phyloP scores from a whole-genome alignment of 2,797 vertebrate species.

The Thaleichthys pacificus region DNA sequence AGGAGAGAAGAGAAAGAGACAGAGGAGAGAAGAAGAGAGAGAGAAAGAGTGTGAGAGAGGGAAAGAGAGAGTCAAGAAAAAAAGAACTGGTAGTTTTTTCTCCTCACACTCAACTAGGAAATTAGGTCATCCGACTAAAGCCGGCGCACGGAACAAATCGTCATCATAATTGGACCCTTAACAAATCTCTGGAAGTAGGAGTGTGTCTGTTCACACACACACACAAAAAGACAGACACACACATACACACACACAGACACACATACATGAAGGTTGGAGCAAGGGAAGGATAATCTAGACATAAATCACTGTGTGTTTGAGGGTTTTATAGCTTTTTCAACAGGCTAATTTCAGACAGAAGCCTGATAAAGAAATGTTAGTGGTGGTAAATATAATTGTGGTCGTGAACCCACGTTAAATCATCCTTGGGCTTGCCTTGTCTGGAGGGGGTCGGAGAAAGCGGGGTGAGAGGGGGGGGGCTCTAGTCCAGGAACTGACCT shows the following conservation, averaged over 20 bases:
- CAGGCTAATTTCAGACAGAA: slow-evolving; percentile 67
- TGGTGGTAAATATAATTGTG: slow-evolving; percentile 74
- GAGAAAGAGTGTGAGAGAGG: slow-evolving; percentile 7
- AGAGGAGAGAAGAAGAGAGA: neutral
- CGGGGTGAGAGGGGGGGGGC: slow-evolving; percentile 13
- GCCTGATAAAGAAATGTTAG: slow-evolving; percentile 61
- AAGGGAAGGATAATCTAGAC: neutral
- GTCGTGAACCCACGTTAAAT: slow-evolving; percentile 65
- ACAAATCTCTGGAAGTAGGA: slow-evolving; percentile 65
- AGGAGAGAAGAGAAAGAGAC: slow-evolving; percentile 28
- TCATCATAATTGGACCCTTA: slow-evolving; percentile 75
- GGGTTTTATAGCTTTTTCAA: slow-evolving; percentile 67
- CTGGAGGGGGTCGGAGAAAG: slow-evolving; percentile 40
- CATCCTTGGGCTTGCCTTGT: slow-evolving; percentile 41
- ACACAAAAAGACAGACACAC: slow-evolving; percentile 25
- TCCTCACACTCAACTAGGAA: slow-evolving; percentile 59
- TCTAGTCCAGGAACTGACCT: slow-evolving; percentile 36
- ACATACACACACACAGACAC: slow-evolving; percentile 31
- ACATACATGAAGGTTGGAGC: slow-evolving; percentile 52
- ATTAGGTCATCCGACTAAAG: slow-evolving; percentile 75
- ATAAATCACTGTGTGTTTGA: slow-evolving; percentile 66
- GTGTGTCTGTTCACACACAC: slow-evolving; percentile 32
- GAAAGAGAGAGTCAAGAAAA: neutral
- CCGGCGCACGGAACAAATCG: slow-evolving; percentile 70
- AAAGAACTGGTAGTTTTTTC: slow-evolving; percentile 15